Conservation (phyloP, 2,888 invertebrate genomes). For the Lasiommata megera region DNA sequence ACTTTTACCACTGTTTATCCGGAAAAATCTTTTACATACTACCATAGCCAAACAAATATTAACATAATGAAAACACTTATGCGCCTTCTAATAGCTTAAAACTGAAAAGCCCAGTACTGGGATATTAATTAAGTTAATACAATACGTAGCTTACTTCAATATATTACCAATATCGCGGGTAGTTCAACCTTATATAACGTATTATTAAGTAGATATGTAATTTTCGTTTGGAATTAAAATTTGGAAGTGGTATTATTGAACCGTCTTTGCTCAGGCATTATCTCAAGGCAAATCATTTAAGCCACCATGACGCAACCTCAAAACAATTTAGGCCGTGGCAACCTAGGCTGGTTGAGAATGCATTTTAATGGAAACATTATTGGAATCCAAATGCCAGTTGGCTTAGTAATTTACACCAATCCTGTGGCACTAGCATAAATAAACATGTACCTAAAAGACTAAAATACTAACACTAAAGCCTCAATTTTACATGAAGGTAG, state of each 20-base stretch:
- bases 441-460: neutral
- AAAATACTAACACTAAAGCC: no score
- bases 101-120: no score
- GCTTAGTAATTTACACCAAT: neutral
- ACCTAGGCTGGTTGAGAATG: slow-evolving; percentile 44
- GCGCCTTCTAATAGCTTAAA: no score
- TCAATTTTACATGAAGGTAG: no score
- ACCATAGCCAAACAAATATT: no score
- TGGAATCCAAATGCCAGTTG: slow-evolving; percentile 1
- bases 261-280: slow-evolving; percentile 8
- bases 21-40: neutral
- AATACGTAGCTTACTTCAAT: no score
- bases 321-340: slow-evolving; percentile 50
- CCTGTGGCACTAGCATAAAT: neutral
- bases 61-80: no score
- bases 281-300: slow-evolving; percentile 32
- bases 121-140: no score
- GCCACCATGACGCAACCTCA: slow-evolving; percentile 49
- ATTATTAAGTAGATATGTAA: no score
- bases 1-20: neutral
- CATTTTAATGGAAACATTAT: slow-evolving; percentile 39
- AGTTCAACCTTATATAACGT: no score
- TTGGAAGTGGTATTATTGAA: neutral
- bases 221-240: no score
- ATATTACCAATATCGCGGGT: no score